phyloP scores from a whole-genome alignment of 1,140 invertebrate species.

The Nylanderia fulva region DNA sequence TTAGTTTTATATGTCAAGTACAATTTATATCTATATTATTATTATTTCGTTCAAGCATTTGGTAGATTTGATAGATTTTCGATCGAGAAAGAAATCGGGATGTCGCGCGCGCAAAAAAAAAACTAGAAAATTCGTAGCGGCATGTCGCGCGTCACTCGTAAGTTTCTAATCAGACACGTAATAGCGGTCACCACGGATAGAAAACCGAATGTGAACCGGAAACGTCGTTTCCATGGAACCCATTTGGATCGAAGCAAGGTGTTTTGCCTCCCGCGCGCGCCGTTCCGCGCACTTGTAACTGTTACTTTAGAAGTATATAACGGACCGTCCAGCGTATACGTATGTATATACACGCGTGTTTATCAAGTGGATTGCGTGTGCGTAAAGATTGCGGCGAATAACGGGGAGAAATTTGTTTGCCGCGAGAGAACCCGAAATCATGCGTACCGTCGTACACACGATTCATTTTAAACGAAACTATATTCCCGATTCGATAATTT shows the following conservation, averaged over 20 bases:
- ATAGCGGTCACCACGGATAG: constrained; percentile 75
- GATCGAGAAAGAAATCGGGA: constrained; percentile 22
- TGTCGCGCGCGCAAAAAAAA: constrained; percentile 22
- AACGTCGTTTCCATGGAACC: constrained; percentile 80
- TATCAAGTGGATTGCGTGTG: constrained; percentile 66
- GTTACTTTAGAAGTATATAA: constrained; percentile 79
- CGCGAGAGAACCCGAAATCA: constrained; percentile 42
- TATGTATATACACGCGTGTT: constrained; percentile 44
- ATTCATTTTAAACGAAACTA: not conserved
- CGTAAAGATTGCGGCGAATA: constrained; percentile 56
- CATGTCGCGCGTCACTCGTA: constrained; percentile 31
- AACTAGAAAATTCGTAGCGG: constrained; percentile 20
- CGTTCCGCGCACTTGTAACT: constrained; percentile 72
- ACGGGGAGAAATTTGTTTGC: constrained; percentile 68
- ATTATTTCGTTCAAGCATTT: not conserved
- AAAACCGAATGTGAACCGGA: constrained; percentile 81
- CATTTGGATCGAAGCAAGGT: constrained; percentile 78
- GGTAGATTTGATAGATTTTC: constrained; percentile 9
- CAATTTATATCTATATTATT: not conserved
- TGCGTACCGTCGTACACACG: not conserved
- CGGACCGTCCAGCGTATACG: constrained; percentile 52
- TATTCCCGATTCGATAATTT: not conserved
- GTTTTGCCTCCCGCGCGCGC: constrained; percentile 57
- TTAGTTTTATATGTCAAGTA: too few relatives aligned
- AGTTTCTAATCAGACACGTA: constrained; percentile 80